These are phyloP conservation scores for Leucania comma DNA, from an alignment of 2,888 invertebrate genomes.

Conservation along the genomic window DNA sequence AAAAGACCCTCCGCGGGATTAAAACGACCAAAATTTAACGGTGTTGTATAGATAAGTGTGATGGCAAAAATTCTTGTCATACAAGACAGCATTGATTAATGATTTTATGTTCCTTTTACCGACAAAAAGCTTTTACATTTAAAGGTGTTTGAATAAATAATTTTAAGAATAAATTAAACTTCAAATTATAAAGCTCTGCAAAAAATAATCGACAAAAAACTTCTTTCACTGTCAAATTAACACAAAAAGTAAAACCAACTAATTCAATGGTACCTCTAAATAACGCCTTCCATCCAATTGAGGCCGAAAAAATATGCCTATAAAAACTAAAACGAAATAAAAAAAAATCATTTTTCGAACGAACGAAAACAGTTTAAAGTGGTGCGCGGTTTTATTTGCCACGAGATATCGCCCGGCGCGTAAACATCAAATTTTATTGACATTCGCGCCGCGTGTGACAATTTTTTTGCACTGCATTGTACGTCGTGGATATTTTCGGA, in stretches of 20 bases:
- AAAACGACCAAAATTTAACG: too few species aligned
- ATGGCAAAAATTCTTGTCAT: too few species aligned
- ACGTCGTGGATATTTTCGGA: constrained; percentile 65
- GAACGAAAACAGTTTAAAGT: constrained; percentile 75
- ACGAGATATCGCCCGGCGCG: constrained; percentile 80
- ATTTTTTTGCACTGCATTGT: constrained; percentile 79
- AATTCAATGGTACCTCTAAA: constrained; percentile 49
- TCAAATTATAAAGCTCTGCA: not conserved
- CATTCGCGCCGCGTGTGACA: constrained; percentile 75
- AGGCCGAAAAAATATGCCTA: constrained; percentile 37
- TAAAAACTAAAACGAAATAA: constrained; percentile 57
- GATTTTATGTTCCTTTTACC: not conserved
- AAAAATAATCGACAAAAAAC: not conserved
- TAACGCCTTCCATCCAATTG: constrained; percentile 45
- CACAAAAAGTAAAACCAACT: constrained; percentile 5
- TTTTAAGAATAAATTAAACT: not conserved
- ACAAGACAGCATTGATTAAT: not conserved
- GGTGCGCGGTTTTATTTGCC: constrained; percentile 76
- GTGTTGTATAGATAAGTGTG: too few species aligned
- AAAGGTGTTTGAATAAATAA: not conserved
- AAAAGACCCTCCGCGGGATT: too few species aligned
- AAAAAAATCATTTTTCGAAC: constrained; percentile 75
- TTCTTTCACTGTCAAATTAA: constrained; percentile 10
- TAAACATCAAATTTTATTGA: constrained; percentile 88
- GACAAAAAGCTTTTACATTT: not conserved